phyloP scores from a whole-genome alignment of 2,797 vertebrate genomes.

The Morelia viridis region DNA sequence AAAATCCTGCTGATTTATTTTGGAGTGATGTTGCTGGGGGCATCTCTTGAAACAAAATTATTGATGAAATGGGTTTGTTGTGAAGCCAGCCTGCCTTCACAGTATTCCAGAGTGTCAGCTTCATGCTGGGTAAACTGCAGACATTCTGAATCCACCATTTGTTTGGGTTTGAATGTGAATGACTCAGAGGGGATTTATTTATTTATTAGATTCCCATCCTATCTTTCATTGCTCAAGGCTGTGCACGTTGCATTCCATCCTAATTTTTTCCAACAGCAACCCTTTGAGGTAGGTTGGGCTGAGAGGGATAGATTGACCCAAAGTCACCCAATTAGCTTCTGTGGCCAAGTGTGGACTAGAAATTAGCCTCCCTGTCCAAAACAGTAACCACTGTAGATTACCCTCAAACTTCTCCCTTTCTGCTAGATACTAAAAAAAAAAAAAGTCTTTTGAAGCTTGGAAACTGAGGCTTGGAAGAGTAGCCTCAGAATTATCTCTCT shows the following conservation, averaged over 20 bases:
- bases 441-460: no score
- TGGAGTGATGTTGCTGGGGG: background rate
- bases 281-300: background rate
- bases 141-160: background rate
- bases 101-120: background rate
- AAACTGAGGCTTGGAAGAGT: no score
- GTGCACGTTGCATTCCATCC: background rate
- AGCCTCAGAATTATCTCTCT: no score
- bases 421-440: no score
- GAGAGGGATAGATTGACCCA: background rate
- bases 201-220: background rate
- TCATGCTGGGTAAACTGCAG: background rate
- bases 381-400: background rate
- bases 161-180: background rate
- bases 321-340: background rate
- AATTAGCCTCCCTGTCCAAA: background rate
- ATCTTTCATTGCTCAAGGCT: background rate
- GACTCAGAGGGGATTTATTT: background rate
- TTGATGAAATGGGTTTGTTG: background rate
- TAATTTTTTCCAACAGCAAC: background rate
- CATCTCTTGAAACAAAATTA: background rate
- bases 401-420: no score
- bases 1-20: background rate
- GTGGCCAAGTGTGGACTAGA: background rate
- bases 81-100: background rate